Percentiles rank a stretch among this genome's conserved stretches.
Conservation (phyloP, 2,888 invertebrate genomes). For the Azorinus chamasolen region DNA sequence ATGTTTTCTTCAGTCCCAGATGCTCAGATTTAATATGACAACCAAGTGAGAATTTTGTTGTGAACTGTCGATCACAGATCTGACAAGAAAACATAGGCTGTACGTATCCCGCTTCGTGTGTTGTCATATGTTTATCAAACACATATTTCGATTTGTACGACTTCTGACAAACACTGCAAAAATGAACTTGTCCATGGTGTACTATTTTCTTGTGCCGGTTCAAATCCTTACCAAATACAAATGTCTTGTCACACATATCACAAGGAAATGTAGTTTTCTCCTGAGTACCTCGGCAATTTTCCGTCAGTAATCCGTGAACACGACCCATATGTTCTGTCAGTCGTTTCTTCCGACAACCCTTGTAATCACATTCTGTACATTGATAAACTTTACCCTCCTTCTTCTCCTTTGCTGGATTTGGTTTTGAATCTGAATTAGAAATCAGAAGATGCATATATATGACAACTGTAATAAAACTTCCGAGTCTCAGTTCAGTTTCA, state of each 20-base stretch:
- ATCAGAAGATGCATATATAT: no score
- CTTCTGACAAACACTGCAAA: conserved; percentile 77
- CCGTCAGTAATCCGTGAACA: conserved; percentile 70
- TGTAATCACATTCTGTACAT: conserved; percentile 73
- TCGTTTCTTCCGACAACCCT: conserved; percentile 62
- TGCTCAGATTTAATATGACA: conserved; percentile 79
- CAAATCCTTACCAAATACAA: conserved; percentile 76
- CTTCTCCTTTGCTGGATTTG: background rate
- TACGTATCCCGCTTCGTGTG: conserved; percentile 72
- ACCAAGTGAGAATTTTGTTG: conserved; percentile 77
- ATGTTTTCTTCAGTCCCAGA: conserved; percentile 75
- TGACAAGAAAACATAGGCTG: conserved; percentile 77
- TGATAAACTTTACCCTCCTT: conserved; percentile 23
- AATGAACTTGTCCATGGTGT: conserved; percentile 62
- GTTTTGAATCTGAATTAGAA: background rate
- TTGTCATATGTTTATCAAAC: conserved; percentile 70
- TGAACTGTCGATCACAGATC: conserved; percentile 75
- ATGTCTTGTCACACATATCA: conserved; percentile 72
- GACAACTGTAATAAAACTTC: no score
- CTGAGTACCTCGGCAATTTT: conserved; percentile 24
- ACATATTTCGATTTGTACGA: conserved; percentile 76
- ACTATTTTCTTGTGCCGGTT: conserved; percentile 73
- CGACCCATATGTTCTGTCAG: conserved; percentile 73
- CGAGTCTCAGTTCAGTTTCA: no score
- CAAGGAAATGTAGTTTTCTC: conserved; percentile 58